Conservation (phyloP, 1,140 invertebrate genomes). For the Ceratina australensis region DNA sequence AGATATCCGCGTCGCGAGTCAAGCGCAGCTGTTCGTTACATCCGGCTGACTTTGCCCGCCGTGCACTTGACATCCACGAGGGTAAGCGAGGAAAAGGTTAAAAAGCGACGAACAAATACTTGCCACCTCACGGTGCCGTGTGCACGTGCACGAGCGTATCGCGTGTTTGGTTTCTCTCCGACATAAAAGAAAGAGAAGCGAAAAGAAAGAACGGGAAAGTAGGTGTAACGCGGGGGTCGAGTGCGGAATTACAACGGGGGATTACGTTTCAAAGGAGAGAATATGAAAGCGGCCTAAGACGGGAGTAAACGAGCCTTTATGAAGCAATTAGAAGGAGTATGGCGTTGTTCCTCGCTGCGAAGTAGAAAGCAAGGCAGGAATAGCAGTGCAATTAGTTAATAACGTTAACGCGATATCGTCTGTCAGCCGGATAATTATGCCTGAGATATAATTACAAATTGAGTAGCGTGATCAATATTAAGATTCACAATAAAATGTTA, state of each 20-base stretch:
- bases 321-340: no score
- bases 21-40: constrained; percentile 53
- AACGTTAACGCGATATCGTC: no score
- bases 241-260: not conserved
- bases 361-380: no score
- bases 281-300: no score
- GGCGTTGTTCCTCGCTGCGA: no score
- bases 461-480: no score
- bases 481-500: no score
- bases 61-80: constrained; percentile 48
- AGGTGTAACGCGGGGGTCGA: no score
- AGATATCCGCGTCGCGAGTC: constrained; percentile 54
- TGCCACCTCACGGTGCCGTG: not conserved
- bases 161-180: not conserved
- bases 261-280: not conserved
- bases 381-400: no score
- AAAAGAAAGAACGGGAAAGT: not conserved
- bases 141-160: not conserved
- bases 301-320: no score
- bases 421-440: no score
- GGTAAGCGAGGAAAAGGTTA: constrained; percentile 36
- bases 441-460: no score
- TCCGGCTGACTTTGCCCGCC: constrained; percentile 12
- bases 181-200: not conserved
- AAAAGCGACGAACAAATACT: constrained; percentile 38